Evolutionary conservation across 2,888 invertebrate species (phyloP), one percentile per base, ranked within the genome.

Genomic region (Leucozona laternaria): DNA sequence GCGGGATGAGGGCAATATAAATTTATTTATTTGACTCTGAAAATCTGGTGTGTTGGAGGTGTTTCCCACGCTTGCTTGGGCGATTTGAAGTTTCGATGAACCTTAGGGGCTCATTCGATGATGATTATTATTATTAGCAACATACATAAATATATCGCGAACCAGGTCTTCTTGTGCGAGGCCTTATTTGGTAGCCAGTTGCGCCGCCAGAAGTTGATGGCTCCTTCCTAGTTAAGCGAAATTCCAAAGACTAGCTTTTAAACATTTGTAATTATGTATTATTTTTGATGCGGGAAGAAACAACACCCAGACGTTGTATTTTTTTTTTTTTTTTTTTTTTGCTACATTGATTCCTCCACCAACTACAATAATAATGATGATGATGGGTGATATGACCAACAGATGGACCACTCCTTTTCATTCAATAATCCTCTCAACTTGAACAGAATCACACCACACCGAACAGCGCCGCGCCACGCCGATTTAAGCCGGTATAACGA

Each of bases 391-490:
- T 85, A 72, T 77, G 71, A 62, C 77, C 80, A 70, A 45, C 81
- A 75, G 81, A 82, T 86, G 78, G 43, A 75, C 70, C 82, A 79
- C 86, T 86, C 81, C 86, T 86, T 78, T 82, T 66, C 86, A 86
- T 86, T 86, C 78, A 86, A 57, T 78, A 82, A 82, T 86, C 86
- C 75, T 70, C 66, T 66, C 64, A 45, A 45, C 53, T 48, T 62
- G 66, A 13, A 11, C 22, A 50, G 40, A 43, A 40, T 48, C 45
- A 43, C 17, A 13, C 58, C 3, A 4, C 20, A 37, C 13, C 15
- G 15, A n/a, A n/a, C n/a, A n/a, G 2, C 13, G 53, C 22, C 50
- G 22, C 15, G 13, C 20, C 13, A 25, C 31, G 62, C 55, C 37
- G 50, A 76, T 60, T 72, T 85, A 53, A 85, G 80, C 77, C 73